Evolutionary conservation across 2,888 invertebrate species (phyloP), one percentile per base, ranked within the genome.

Genomic region (Mongoloraphidia duomilia): DNA sequence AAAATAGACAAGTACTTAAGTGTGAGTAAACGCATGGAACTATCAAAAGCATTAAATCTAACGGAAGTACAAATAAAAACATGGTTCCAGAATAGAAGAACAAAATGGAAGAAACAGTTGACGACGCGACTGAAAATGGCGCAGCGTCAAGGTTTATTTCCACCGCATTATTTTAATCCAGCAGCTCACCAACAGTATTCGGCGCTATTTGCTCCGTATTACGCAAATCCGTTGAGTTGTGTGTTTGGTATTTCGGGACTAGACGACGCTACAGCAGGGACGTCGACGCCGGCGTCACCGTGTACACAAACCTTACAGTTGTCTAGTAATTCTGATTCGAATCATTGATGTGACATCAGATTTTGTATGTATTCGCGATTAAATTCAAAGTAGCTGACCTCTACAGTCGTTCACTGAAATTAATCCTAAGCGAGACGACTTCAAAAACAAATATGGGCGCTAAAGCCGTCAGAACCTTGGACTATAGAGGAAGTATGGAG

Each of bases 101-200:
- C 95, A 1, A 95, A 96, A 65, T 95, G 94, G 94, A 94, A 96
- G 70, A 96, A 96, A 60, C 95, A 96, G 62, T 69, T 96, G 59
- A 92, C 94, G 1, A 87, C 91, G 0, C 72, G 91, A 3, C 68
- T 94, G 54, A 90, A 92, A 65, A 84, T 92, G 65, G 89, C 91
- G 1, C 92, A 91, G 61, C 71, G 90, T 2, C 90, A 91, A 61
- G 88, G 87, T 0, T 62, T 88, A 34, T 84, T 85, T 59, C 76
- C 80, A 0, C 76, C 80, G 0, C 79, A 80, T 53, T 80, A 83
- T 59, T 78, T 84, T 53, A 75, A 79, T 13, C 75, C 79, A 9
- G 61, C 72, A 1, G 67, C 72, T 9, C 45, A 45, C n/a, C 76
- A 75, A 56, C 73, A 77, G 50, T 82, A 80, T 63, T 77, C 81